Evolutionary conservation across 1,140 invertebrate species (phyloP).

Genomic region (Ceratoteleas bidentatus): DNA sequence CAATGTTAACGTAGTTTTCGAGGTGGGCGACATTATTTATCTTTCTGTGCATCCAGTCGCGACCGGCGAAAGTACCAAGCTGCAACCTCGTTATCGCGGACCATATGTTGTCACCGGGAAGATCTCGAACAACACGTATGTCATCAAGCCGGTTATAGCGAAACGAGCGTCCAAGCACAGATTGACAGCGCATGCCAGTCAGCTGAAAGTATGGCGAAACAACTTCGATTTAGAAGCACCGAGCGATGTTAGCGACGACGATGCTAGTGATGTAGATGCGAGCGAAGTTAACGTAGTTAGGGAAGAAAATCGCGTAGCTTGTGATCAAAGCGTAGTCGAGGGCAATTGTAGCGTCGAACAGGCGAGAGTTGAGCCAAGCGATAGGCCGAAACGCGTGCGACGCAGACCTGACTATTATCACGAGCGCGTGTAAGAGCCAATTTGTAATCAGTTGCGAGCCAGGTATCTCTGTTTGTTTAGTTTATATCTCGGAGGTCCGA

Average conservation of each 20-base stretch:
- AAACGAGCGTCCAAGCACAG: slow-evolving; percentile 1
- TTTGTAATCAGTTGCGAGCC: no score
- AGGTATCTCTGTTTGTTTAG: no score
- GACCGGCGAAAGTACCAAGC: slow-evolving; percentile 21
- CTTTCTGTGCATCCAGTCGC: not conserved
- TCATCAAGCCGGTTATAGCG: slow-evolving; percentile 13
- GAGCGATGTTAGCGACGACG: no score
- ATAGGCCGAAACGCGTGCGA: no score
- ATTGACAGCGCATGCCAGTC: slow-evolving; percentile 21
- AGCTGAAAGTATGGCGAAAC: slow-evolving; percentile 35
- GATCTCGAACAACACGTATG: slow-evolving; percentile 21
- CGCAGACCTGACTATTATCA: no score
- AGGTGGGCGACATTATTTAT: not conserved
- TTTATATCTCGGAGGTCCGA: no score
- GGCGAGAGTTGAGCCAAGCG: no score
- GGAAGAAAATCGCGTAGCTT: no score
- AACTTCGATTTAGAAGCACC: slow-evolving; percentile 1
- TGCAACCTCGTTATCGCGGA: slow-evolving; percentile 29
- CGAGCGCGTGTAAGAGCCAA: no score
- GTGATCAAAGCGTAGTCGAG: no score
- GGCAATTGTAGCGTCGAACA: no score
- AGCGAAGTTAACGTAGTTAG: not conserved
- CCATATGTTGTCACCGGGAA: slow-evolving; percentile 1
- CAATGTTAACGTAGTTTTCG: not conserved
- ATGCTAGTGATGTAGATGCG: no score